Conservation (phyloP, 2,113 vertebrate species). For the Leucosticte australis region DNA sequence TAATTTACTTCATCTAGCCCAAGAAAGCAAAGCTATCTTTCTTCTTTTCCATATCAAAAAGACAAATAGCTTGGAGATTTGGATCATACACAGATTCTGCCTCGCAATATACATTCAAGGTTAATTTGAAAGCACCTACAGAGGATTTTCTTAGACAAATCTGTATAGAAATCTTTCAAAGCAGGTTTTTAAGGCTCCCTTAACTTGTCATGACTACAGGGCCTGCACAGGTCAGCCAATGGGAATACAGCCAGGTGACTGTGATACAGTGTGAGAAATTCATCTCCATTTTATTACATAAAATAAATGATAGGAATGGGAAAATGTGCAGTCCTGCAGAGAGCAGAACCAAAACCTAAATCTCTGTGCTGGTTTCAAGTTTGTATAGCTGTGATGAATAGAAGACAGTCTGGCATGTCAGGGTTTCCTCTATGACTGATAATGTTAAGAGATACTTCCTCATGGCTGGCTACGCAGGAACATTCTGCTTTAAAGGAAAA, state of each 20-base stretch:
- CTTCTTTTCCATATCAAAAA: background rate
- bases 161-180: background rate
- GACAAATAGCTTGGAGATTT: background rate
- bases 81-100: background rate
- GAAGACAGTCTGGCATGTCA: background rate
- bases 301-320: background rate
- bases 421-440: slow-evolving; percentile 7
- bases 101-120: background rate
- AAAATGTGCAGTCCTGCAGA: background rate
- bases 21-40: background rate
- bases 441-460: background rate
- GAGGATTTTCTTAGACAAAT: background rate
- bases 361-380: background rate
- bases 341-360: background rate
- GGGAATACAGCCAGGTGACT: background rate
- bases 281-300: background rate
- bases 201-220: background rate
- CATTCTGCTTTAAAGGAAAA: background rate
- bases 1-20: background rate
- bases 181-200: background rate
- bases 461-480: background rate
- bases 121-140: background rate
- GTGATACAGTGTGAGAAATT: background rate
- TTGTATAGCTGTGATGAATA: background rate
- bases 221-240: background rate